Evolutionary conservation across 1,140 invertebrate genomes (phyloP).

Genomic region (Ceratina japonica): DNA sequence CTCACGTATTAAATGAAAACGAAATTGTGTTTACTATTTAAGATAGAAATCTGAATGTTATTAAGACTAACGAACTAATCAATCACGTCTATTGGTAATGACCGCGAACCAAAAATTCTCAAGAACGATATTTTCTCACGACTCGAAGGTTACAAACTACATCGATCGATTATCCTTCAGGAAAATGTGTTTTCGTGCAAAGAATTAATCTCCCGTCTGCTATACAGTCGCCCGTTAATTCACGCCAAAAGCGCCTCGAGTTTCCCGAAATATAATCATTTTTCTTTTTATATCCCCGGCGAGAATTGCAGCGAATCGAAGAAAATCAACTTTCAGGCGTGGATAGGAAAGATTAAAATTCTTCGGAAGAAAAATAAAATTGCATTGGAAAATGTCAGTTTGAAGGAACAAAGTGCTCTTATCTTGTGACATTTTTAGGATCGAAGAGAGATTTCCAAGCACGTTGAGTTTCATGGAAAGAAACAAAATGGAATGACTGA

Average conservation of each 20-base stretch:
- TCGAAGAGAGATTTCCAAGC: no score
- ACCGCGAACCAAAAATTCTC: no score
- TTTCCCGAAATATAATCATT: neutral
- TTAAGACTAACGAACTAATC: no score
- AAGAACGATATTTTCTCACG: neutral
- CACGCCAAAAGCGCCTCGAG: neutral
- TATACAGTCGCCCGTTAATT: neutral
- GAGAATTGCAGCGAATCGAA: neutral
- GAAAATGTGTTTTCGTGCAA: neutral
- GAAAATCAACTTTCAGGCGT: neutral
- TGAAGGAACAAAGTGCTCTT: no score
- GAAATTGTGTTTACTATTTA: no score
- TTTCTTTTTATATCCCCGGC: neutral
- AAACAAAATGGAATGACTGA: neutral
- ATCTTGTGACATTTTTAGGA: neutral
- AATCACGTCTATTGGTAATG: no score
- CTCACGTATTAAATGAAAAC: no score
- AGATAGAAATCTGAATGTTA: no score
- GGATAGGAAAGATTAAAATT: neutral
- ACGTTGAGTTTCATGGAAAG: neutral
- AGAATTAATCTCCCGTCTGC: neutral
- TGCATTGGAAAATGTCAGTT: no score
- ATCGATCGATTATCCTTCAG: slow-evolving; percentile 5
- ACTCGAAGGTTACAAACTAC: neutral
- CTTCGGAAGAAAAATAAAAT: neutral